Percentiles rank a stretch among this genome's conserved stretches.
Conservation (phyloP, 2,797 vertebrate species). For the Sebastes nivosus region DNA sequence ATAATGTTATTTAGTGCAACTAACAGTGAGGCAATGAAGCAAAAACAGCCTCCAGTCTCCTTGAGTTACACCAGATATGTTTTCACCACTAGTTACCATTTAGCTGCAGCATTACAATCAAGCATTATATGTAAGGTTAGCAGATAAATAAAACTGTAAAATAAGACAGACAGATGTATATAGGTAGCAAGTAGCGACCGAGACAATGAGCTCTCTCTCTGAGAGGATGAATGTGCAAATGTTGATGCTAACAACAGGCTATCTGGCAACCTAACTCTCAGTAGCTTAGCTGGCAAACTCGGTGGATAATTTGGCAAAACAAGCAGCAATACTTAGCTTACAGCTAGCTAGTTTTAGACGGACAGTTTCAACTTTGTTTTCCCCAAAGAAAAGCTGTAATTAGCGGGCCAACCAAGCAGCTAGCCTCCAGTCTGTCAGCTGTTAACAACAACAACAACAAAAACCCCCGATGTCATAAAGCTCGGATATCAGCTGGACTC, state of each 20-base stretch:
- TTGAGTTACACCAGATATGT: constrained; percentile 33
- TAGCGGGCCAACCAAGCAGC: constrained; percentile 37
- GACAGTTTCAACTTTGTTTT: constrained; percentile 24
- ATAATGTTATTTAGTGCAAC: constrained; percentile 13
- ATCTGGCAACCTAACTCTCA: constrained; percentile 53
- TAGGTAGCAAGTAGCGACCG: constrained; percentile 1
- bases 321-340: constrained; percentile 14
- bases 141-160: not conserved
- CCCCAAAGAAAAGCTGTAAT: not conserved
- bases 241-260: constrained; percentile 75
- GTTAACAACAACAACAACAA: constrained; percentile 71
- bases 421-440: constrained; percentile 70
- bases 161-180: constrained; percentile 1
- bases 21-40: constrained; percentile 24
- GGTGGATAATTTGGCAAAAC: constrained; percentile 20
- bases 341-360: constrained; percentile 8
- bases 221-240: constrained; percentile 71
- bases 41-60: not conserved
- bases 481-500: constrained; percentile 13
- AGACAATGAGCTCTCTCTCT: constrained; percentile 55
- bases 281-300: constrained; percentile 39
- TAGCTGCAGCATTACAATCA: not conserved
- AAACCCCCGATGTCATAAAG: constrained; percentile 38
- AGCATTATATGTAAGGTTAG: not conserved
- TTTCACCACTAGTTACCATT: constrained; percentile 20